Percentiles rank a stretch among this genome's conserved stretches.
Conservation (phyloP, 2,113 vertebrate genomes). For the Hemicordylus capensis region DNA sequence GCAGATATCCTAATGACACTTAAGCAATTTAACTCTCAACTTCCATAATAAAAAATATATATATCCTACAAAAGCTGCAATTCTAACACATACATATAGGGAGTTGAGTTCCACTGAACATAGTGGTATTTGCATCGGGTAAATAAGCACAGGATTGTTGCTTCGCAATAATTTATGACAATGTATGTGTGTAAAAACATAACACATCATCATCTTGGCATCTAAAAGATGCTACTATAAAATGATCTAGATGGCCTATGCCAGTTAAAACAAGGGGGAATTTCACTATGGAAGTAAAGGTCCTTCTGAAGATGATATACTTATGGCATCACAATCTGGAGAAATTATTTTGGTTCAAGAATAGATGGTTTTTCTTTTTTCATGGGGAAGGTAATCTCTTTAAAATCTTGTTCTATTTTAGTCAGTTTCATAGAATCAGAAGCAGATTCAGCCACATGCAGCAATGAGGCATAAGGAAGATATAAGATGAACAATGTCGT, state of each 20-base stretch:
- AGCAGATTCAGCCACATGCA: not conserved
- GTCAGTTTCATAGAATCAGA: not conserved
- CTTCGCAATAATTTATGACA: not conserved
- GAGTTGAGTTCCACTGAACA: not conserved
- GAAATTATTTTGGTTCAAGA: not conserved
- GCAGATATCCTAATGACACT: not conserved
- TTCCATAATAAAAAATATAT: not conserved
- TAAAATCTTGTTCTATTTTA: not conserved
- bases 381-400: not conserved
- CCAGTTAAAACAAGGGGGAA: not conserved
- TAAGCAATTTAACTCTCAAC: not conserved
- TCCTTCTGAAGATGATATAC: not conserved
- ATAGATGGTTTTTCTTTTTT: not conserved
- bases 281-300: not conserved
- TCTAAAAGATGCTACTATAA: accelerated
- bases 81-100: not conserved
- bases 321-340: accelerated
- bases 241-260: not conserved
- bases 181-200: not conserved
- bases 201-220: not conserved
- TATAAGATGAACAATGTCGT: constrained; percentile 16
- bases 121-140: not conserved
- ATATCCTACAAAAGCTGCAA: not conserved
- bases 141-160: not conserved
- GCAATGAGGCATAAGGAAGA: constrained; percentile 6